Percentiles rank a stretch among this genome's conserved stretches.
phyloP scores from a whole-genome alignment of 2,888 invertebrate genomes.

The Pachliopta kotzebuea region DNA sequence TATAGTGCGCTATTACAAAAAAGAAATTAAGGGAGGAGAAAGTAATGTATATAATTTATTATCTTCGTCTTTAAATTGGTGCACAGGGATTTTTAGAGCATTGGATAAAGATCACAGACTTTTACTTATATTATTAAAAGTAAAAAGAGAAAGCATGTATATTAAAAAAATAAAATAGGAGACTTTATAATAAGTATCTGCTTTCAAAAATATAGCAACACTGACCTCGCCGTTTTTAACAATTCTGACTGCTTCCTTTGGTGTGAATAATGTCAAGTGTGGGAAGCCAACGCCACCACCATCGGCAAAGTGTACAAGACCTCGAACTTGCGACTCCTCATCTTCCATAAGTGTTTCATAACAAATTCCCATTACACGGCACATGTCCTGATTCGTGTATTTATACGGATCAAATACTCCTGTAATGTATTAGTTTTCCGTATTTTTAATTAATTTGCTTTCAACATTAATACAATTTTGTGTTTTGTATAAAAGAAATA shows the following conservation, averaged over 20 bases:
- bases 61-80: too few species aligned
- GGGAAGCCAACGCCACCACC: conserved; percentile 87
- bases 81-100: too few species aligned
- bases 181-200: neutral
- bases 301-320: conserved; percentile 89
- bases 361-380: conserved; percentile 87
- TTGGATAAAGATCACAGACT: neutral
- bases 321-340: conserved; percentile 89
- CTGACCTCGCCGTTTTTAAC: conserved; percentile 90
- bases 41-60: too few species aligned
- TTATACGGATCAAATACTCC: conserved; percentile 90
- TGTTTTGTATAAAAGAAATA: conserved; percentile 38
- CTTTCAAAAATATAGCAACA: neutral
- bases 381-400: conserved; percentile 88
- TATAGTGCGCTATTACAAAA: conserved; percentile 82
- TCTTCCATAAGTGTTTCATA: conserved; percentile 91
- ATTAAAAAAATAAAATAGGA: neutral
- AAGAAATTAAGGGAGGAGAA: neutral
- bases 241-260: conserved; percentile 88
- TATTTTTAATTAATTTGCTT: neutral
- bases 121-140: too few species aligned
- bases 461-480: neutral
- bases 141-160: too few species aligned
- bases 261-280: conserved; percentile 88
- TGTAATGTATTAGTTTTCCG: conserved; percentile 42